These are phyloP conservation scores for Pardosa pseudoannulata DNA, from an alignment of 2,888 invertebrate species.

Conservation along the genomic window DNA sequence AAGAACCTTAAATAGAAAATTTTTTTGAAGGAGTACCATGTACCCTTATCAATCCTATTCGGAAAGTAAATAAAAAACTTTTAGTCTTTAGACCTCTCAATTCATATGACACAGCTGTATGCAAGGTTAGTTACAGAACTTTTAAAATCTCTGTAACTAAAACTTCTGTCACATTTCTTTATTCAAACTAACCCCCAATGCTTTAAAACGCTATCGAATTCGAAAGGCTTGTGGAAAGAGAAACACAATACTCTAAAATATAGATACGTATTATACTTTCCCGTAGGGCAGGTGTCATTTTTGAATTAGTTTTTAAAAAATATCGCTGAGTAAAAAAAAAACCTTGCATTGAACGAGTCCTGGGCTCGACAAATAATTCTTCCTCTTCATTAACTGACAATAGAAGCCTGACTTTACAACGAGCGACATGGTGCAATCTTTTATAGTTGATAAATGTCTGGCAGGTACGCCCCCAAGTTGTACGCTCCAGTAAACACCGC, in stretches of 20 bases:
- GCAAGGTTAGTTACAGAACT: too few relatives aligned
- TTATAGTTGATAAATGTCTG: slow-evolving; percentile 64
- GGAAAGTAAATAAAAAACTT: too few relatives aligned
- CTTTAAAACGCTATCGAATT: too few relatives aligned
- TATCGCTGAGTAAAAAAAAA: too few relatives aligned
- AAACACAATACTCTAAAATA: neutral
- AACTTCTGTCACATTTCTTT: too few relatives aligned
- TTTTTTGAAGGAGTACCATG: too few relatives aligned
- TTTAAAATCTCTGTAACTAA: too few relatives aligned
- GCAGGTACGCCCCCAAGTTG: slow-evolving; percentile 39
- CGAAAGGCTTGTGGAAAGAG: neutral
- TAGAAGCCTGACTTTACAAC: slow-evolving; percentile 16
- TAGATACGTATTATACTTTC: neutral
- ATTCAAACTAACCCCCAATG: too few relatives aligned
- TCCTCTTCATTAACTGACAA: slow-evolving; percentile 20
- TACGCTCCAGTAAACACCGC: slow-evolving; percentile 11
- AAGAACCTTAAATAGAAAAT: too few relatives aligned
- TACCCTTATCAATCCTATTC: too few relatives aligned
- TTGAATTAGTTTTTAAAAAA: neutral
- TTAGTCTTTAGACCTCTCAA: too few relatives aligned
- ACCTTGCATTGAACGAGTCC: neutral
- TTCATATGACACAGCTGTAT: too few relatives aligned
- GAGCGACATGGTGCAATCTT: slow-evolving; percentile 33
- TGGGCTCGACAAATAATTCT: slow-evolving; percentile 1
- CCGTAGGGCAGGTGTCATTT: slow-evolving; percentile 18